phyloP scores from a whole-genome alignment of 2,888 invertebrate genomes.

The Cynaeus angustus region DNA sequence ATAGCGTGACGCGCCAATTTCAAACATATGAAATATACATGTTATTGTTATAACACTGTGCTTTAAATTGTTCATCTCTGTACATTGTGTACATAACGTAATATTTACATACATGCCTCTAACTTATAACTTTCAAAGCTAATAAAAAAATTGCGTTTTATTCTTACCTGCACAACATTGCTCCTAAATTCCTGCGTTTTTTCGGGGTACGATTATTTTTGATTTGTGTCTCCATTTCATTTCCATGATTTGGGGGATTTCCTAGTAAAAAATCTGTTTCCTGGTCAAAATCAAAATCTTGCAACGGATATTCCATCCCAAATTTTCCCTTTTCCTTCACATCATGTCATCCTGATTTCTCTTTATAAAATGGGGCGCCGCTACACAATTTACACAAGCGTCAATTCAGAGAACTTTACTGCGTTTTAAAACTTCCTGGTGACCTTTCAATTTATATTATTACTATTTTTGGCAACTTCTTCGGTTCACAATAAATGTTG shows the following conservation, averaged over 20 bases:
- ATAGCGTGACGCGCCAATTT: constrained; percentile 13
- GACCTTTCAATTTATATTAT: background rate
- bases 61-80: too few relatives aligned
- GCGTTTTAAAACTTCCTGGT: too few relatives aligned
- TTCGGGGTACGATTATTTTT: constrained; percentile 66
- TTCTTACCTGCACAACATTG: constrained; percentile 66
- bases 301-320: constrained; percentile 71
- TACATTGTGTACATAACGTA: too few relatives aligned
- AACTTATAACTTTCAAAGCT: too few relatives aligned
- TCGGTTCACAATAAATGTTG: constrained; percentile 26
- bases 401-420: too few relatives aligned
- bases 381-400: too few relatives aligned
- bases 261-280: constrained; percentile 71
- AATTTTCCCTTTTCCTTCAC: constrained; percentile 35
- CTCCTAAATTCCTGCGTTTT: constrained; percentile 63
- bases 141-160: background rate
- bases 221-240: constrained; percentile 69
- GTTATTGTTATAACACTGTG: too few relatives aligned
- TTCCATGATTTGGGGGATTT: constrained; percentile 66
- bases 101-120: too few relatives aligned
- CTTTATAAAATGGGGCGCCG: too few relatives aligned
- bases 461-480: constrained; percentile 35
- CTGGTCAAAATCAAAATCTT: constrained; percentile 70
- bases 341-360: constrained; percentile 26
- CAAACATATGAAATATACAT: background rate